Base-by-base conservation (phyloP, 1,140 invertebrate genomes). In the Trichogramma pretiosum region DNA sequence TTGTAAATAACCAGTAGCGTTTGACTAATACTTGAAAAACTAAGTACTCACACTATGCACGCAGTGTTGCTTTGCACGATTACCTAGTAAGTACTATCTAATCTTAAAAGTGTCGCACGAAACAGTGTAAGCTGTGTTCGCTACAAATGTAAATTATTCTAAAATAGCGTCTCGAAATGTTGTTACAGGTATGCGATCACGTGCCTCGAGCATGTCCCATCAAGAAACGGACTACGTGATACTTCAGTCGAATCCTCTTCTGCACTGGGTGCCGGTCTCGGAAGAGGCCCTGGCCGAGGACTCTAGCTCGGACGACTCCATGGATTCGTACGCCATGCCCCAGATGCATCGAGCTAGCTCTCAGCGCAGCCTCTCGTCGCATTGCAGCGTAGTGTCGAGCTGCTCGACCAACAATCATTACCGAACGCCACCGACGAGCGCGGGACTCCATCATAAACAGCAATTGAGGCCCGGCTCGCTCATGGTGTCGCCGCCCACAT, bases 171-270 rank as follows among this genome's bases (percentile, higher is more conserved):
- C n/a, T n/a, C n/a, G n/a, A n/a, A n/a, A n/a, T n/a, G n/a, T n/a
- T n/a, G n/a, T 61, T 57, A 28, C 50, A 65, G 63, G 59, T 56
- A 32, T 39, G 19, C 54, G 58, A 36, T 62, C 62, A 2, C 45
- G 57, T 21, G 48, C 57, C 1, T 59, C 59, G 0, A 59, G 57
- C 30, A 14, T 59, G 0, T 51, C 60, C 14, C 46, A 53, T 3
- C 63, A 57, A 5, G 69, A 78, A 40, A 76, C 74, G n/a, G 73
- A 77, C 48, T 77, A 72, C 41, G 68, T 78, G n/a, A 54, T 77
- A 18, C 64, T 78, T 17, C 76, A 78, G 52, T 60, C 74, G 3
- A 76, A 71, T 19, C 74, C 74, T 9, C 54, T 74, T n/a, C 58
- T 68, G 18, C 68, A 73, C 30, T 78, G 76, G 75, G 62, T 72